phyloP scores from a whole-genome alignment of 1,140 invertebrate species.

The Leptopilina clavipes region DNA sequence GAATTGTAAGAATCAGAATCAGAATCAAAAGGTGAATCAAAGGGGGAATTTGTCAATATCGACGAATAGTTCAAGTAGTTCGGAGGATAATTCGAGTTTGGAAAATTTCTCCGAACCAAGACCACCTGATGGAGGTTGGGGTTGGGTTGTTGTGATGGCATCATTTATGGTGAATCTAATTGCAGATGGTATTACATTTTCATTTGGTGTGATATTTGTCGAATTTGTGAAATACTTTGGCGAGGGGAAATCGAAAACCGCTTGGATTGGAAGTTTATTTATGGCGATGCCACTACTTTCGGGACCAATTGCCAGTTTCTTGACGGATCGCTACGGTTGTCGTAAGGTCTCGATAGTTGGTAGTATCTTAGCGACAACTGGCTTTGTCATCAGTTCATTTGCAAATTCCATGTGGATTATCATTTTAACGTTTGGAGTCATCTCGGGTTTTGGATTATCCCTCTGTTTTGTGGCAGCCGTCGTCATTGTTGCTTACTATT shows the following conservation, averaged over 20 bases:
- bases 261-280: conserved; percentile 92
- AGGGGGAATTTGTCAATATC: conserved; percentile 71
- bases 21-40: conserved; percentile 51
- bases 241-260: conserved; percentile 88
- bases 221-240: conserved; percentile 91
- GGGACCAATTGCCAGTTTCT: conserved; percentile 90
- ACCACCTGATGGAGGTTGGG: conserved; percentile 86
- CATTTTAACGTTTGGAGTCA: conserved; percentile 89
- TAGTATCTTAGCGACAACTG: conserved; percentile 83
- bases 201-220: conserved; percentile 91
- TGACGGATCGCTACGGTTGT: conserved; percentile 91
- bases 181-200: conserved; percentile 95
- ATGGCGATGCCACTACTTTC: conserved; percentile 93
- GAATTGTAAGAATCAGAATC: conserved; percentile 46
- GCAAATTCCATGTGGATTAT: conserved; percentile 85
- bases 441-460: conserved; percentile 90
- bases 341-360: conserved; percentile 87
- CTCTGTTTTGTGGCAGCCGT: conserved; percentile 92
- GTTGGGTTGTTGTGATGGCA: conserved; percentile 88
- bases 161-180: conserved; percentile 94
- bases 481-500: conserved; percentile 97
- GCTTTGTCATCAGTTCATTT: conserved; percentile 89
- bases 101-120: conserved; percentile 78
- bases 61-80: conserved; percentile 71
- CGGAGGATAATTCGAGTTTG: conserved; percentile 78